Conservation (phyloP, 1,140 invertebrate genomes). For the Ooceraea biroi region DNA sequence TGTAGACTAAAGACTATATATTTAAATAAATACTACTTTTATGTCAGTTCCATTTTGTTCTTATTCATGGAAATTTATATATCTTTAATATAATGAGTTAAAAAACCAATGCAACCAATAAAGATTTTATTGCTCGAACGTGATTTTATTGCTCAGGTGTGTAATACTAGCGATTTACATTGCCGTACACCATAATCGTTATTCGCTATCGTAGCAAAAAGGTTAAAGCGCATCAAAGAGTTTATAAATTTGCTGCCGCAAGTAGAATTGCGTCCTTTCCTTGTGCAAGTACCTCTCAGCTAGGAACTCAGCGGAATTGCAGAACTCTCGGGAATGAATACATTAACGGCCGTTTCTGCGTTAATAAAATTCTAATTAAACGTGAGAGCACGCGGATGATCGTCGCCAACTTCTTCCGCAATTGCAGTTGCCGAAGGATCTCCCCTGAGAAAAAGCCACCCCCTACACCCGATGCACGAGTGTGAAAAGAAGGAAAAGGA, state of each 20-base stretch:
- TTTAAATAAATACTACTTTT: no score
- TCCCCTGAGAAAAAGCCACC: neutral
- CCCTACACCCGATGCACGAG: neutral
- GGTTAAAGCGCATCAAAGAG: neutral
- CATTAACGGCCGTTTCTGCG: slow-evolving; percentile 17
- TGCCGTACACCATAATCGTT: no score
- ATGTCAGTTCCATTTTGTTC: no score
- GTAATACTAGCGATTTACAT: no score
- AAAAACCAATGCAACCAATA: no score
- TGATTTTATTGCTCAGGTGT: no score
- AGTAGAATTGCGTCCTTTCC: neutral
- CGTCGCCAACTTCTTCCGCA: slow-evolving; percentile 28
- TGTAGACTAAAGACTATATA: no score
- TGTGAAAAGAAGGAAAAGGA: neutral
- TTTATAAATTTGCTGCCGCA: neutral
- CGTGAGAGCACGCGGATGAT: slow-evolving; percentile 14
- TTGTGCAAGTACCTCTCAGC: neutral
- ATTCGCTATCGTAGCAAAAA: no score
- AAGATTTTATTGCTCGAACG: no score
- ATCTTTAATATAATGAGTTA: no score
- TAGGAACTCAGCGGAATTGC: neutral
- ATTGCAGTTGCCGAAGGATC: slow-evolving; percentile 37
- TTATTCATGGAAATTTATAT: no score
- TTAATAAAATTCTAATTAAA: slow-evolving; percentile 62
- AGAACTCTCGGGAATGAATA: slow-evolving; percentile 22